Percentiles rank a stretch among this genome's conserved stretches.
Conservation (phyloP, 2,797 vertebrate species). For the Hypotaenidia philippensis region DNA sequence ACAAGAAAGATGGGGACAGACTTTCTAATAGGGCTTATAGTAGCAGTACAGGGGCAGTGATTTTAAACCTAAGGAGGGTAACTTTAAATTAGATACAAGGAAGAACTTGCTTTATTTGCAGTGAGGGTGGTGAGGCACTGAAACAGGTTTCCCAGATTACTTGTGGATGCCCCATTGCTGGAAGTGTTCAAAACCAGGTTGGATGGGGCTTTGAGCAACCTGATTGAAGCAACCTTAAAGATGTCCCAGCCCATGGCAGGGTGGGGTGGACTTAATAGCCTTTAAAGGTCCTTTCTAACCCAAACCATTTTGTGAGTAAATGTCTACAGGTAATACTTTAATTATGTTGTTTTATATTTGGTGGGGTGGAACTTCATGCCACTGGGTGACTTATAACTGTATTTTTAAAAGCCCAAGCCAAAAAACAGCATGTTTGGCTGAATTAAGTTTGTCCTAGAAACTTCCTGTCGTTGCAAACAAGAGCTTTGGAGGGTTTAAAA, state of each 20-base stretch:
- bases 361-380: background rate
- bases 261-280: background rate
- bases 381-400: background rate
- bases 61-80: background rate
- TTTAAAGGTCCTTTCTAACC: background rate
- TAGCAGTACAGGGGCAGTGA: fast-evolving
- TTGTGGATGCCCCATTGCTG: background rate
- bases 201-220: background rate
- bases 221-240: background rate
- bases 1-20: background rate
- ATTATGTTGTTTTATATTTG: background rate
- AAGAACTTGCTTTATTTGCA: background rate
- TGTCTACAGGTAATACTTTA: background rate
- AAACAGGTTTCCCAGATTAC: background rate
- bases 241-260: background rate
- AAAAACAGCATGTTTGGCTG: background rate
- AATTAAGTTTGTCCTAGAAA: background rate
- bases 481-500: background rate
- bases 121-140: fast-evolving
- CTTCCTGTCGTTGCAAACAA: background rate
- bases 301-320: background rate
- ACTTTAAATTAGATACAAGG: background rate
- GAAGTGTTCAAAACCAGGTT: background rate
- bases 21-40: background rate
- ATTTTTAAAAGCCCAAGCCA: background rate